phyloP scores from a whole-genome alignment of 2,888 invertebrate genomes.

The Heliothis peltigera region DNA sequence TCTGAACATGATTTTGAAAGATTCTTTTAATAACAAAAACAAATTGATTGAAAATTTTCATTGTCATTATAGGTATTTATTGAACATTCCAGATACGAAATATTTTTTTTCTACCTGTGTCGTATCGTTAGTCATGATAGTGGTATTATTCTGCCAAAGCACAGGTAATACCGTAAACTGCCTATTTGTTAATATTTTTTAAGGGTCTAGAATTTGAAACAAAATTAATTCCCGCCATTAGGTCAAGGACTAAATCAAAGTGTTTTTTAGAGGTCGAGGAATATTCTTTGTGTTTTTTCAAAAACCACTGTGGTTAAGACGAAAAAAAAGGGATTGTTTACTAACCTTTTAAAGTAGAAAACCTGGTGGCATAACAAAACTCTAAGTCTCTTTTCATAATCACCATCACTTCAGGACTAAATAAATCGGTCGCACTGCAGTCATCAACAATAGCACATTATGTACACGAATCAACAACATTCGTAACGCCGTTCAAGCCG shows the following conservation, averaged over 20 bases:
- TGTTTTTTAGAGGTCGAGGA: not conserved
- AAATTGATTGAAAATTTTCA: too few species aligned
- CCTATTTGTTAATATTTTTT: too few species aligned
- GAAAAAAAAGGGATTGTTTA: conserved; percentile 72
- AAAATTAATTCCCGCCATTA: conserved; percentile 45
- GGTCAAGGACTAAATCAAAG: conserved; percentile 3
- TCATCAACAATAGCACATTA: conserved; percentile 62
- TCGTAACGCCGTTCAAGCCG: conserved; percentile 67
- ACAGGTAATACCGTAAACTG: too few species aligned
- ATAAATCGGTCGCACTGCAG: conserved; percentile 69
- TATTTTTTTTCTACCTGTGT: too few species aligned
- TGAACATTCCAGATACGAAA: too few species aligned
- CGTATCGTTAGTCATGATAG: too few species aligned
- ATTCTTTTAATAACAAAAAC: too few species aligned
- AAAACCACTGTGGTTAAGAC: not conserved
- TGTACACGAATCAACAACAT: conserved; percentile 69
- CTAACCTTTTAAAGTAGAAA: conserved; percentile 76
- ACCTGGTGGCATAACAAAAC: conserved; percentile 65
- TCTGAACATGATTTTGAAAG: too few species aligned
- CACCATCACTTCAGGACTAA: conserved; percentile 73
- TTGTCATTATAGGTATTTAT: too few species aligned
- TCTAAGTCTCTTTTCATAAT: conserved; percentile 62
- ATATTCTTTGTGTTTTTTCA: conserved; percentile 6
- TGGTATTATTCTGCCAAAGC: too few species aligned
- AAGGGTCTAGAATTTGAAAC: too few species aligned